Evolutionary conservation across 2,797 vertebrate genomes (phyloP).

Genomic region (Cephalopachus bancanus): DNA sequence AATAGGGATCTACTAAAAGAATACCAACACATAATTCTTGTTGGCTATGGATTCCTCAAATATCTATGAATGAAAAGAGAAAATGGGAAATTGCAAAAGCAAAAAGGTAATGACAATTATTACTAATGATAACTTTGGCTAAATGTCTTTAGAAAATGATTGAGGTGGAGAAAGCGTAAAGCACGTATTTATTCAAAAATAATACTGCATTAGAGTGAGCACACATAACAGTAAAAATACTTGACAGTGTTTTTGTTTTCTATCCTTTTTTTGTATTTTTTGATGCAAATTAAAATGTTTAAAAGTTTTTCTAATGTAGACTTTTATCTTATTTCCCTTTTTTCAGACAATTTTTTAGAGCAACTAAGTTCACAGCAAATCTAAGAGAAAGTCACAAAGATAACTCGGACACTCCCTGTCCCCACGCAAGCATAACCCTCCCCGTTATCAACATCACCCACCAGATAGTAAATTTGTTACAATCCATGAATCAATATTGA

Average conservation of each 20-base stretch:
- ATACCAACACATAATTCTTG: not conserved
- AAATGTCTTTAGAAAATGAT: slow-evolving; percentile 2
- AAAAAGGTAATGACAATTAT: not conserved
- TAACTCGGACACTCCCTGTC: not conserved
- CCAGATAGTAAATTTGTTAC: not conserved
- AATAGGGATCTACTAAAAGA: not conserved
- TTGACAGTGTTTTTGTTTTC: not conserved
- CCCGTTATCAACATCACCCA: not conserved
- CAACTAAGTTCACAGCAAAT: not conserved
- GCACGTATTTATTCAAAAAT: not conserved
- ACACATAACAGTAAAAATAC: not conserved
- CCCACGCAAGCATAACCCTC: accelerated
- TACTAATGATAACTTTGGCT: not conserved
- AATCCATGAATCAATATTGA: not conserved
- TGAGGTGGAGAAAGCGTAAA: not conserved
- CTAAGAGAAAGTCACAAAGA: not conserved
- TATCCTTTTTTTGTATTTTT: not conserved
- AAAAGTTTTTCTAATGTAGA: not conserved
- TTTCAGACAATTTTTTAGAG: not conserved
- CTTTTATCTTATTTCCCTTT: not conserved
- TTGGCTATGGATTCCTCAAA: not conserved
- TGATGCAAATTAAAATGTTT: not conserved
- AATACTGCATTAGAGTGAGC: not conserved
- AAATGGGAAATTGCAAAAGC: not conserved
- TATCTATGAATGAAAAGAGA: not conserved